phyloP scores from a whole-genome alignment of 2,797 vertebrate species.

The Linurgus olivaceus region DNA sequence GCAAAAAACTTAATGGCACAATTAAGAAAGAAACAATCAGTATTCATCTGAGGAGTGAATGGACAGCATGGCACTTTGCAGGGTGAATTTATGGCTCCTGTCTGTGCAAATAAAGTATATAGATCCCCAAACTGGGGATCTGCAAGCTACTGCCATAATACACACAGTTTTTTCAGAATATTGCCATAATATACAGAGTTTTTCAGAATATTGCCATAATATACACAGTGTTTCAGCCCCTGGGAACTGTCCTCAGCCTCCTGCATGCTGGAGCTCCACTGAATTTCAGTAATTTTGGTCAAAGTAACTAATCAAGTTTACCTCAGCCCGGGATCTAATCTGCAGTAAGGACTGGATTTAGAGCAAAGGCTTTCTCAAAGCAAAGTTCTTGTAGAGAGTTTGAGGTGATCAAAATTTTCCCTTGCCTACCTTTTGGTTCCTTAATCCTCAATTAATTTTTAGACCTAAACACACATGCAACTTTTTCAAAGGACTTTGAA shows the following conservation, averaged over 20 bases:
- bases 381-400: not conserved
- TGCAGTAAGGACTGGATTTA: not conserved
- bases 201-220: not conserved
- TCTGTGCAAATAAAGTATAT: not conserved
- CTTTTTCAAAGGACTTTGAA: constrained; percentile 38
- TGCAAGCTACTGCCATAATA: not conserved
- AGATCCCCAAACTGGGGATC: not conserved
- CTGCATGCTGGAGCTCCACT: not conserved
- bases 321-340: not conserved
- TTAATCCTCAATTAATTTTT: constrained; percentile 64
- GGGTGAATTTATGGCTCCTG: not conserved
- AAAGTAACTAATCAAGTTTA: not conserved
- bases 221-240: not conserved
- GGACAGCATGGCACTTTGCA: not conserved
- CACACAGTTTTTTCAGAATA: not conserved
- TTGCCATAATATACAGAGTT: too few relatives aligned
- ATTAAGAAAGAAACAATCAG: not conserved
- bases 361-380: not conserved
- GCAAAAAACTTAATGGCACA: not conserved
- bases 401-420: constrained; percentile 13
- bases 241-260: not conserved
- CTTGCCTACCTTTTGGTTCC: not conserved
- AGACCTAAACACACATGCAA: constrained; percentile 30
- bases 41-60: not conserved
- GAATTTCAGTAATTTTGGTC: not conserved